These are phyloP conservation scores for Mormyrus iriodes DNA, from an alignment of 2,113 vertebrate species.

Conservation along the genomic window DNA sequence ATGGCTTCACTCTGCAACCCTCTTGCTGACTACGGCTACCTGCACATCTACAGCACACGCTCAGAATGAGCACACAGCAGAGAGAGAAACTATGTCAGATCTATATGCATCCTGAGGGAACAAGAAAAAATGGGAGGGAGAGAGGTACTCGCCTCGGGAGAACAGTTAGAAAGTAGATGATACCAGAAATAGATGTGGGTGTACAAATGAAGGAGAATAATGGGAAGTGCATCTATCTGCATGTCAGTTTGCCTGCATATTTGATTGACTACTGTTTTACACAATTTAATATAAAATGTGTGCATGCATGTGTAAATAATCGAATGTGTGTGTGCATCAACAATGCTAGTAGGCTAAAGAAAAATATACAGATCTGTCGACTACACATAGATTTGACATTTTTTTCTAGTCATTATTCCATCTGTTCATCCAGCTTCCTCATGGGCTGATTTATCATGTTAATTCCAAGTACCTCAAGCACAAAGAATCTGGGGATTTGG, in stretches of 20 bases:
- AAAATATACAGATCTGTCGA: too few relatives aligned
- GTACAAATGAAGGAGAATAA: constrained; percentile 28
- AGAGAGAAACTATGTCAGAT: constrained; percentile 13
- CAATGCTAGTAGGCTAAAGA: not conserved
- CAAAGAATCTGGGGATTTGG: too few relatives aligned
- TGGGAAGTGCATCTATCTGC: constrained; percentile 25
- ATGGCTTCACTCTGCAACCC: constrained; percentile 30
- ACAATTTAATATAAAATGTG: not conserved
- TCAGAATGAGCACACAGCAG: not conserved
- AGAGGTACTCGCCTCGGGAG: constrained; percentile 34
- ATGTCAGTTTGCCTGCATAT: not conserved
- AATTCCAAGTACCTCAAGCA: not conserved
- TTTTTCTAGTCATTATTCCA: constrained; percentile 22
- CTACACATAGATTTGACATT: too few relatives aligned
- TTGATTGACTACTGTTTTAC: not conserved
- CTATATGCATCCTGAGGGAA: not conserved
- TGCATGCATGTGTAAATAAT: not conserved
- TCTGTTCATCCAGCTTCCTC: not conserved
- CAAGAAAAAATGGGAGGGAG: not conserved
- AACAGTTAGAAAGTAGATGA: constrained; percentile 33
- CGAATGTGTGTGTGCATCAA: not conserved
- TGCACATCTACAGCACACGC: constrained; percentile 17
- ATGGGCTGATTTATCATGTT: constrained; percentile 3
- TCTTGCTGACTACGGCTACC: not conserved
- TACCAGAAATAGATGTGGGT: constrained; percentile 24